Base-by-base conservation (phyloP, 2,797 vertebrate genomes). In the Acanthopagrus latus region DNA sequence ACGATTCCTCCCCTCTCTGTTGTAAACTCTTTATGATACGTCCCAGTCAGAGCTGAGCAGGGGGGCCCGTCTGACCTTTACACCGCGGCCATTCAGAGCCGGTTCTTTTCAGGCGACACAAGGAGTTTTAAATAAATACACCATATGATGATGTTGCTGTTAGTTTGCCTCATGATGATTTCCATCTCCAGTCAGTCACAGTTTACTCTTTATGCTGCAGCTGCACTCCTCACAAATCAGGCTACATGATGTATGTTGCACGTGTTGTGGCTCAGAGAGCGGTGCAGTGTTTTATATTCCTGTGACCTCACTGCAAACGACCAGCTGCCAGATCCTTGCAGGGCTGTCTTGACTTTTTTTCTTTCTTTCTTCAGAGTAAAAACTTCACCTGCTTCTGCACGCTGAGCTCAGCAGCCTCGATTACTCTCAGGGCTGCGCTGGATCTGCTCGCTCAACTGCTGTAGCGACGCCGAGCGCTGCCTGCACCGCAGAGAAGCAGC, bases 351-450 rank as follows among this genome's bases (percentile, higher is more conserved):
- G 25, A 25, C 25, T 25, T 25, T 25, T 25, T 25, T 25, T 77
- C 72, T 25, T 2, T 25, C 3, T 25, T 25, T 77, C 72, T 74
- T 81, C 43, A 75, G 46, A 73, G 55, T 62, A 25, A 25, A 66
- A 74, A 74, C 78, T 23, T 65, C 83, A 89, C 83, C 86, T 88
- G 83, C 73, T 83, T 51, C 71, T 65, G 60, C 80, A 78, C 44
- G 80, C 84, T 81, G 82, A 88, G 79, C 64, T 78, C 83, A 86
- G 84, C 82, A 89, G 69, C 78, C 56, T 79, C 38, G 1, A 64
- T 81, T 79, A 82, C 63, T 83, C 83, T 83, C 83, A 82, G 41
- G 38, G 71, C 72, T 86, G 78, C 66, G 50, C 75, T 47, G 12
- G 73, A 87, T 85, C 72, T 82, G 72, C 68, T 80, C 2, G 25